Conservation (phyloP, 1,140 invertebrate species). For the Bombus waltoni region DNA sequence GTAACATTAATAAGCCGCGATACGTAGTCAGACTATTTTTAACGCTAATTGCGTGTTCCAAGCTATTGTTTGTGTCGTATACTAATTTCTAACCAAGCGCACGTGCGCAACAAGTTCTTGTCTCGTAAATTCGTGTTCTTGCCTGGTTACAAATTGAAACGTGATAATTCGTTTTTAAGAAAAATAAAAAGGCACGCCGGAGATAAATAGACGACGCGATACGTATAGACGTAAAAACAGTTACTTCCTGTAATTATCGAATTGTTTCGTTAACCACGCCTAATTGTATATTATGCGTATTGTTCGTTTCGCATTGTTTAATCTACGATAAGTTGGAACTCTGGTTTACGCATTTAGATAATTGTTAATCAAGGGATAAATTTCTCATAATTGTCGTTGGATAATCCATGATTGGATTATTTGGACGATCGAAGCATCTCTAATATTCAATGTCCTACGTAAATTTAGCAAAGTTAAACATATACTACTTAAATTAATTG, state of each 20-base stretch:
- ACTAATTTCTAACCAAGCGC: too few species aligned
- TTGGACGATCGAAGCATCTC: background rate
- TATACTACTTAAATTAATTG: constrained; percentile 1
- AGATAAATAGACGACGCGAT: too few species aligned
- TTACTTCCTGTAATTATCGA: background rate
- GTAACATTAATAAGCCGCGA: too few species aligned
- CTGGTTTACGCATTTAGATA: background rate
- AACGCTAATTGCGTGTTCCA: too few species aligned
- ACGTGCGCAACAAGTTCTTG: too few species aligned
- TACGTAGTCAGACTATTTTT: too few species aligned
- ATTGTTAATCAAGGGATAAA: background rate
- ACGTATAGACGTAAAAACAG: too few species aligned
- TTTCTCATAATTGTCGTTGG: background rate
- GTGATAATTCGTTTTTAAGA: too few species aligned
- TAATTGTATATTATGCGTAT: background rate
- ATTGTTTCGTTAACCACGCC: background rate
- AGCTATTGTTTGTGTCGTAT: too few species aligned
- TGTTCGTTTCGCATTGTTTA: background rate
- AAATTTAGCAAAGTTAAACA: background rate
- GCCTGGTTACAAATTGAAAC: too few species aligned
- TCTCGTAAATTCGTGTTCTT: too few species aligned
- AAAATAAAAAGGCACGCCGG: too few species aligned
- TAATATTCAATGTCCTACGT: background rate
- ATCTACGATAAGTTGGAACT: background rate
- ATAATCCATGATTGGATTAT: background rate